Base-by-base conservation (phyloP, 2,113 vertebrate genomes). In the Prietella phreatophila region DNA sequence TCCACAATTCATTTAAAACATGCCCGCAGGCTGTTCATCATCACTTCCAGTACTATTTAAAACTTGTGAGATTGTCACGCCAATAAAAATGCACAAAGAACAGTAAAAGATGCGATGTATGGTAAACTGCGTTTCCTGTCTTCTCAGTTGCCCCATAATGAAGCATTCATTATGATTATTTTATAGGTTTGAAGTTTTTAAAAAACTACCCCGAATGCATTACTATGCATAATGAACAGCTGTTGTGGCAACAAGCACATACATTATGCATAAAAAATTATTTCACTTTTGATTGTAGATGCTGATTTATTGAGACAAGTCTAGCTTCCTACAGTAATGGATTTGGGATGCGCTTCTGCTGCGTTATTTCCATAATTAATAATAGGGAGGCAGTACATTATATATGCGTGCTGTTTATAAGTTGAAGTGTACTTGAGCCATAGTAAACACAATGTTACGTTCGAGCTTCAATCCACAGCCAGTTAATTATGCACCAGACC, bases 251-350 rank as follows among this genome's bases (percentile, higher is more conserved):
- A 98, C 96, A 97, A 94, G 97, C 96, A 95, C 96, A 97, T 98
- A 96, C 95, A 96, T 98, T 97, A 97, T 98, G 96, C 96, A 98
- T 96, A 96, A 96, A 96, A 97, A 98, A 97, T 96, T 95, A 97
- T 97, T 96, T 97, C 96, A 96, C 94, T 97, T 97, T 97, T 99
- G 97, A 97, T 97, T 97, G 96, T 97, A 96, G 96, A 97, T 95
- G 96, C 96, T 97, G 96, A 97, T 97, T 98, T 97, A 97, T 97
- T 97, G 97, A 97, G 96, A 97, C 95, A 97, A 96, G 95, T 96
- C 95, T 95, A 95, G 96, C 95, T 97, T 97, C 96, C 96, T 97
- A 96, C 95, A 96, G 95, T 97, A 98, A 96, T 97, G 96, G 95
- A 97, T 97, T 97, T 97, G 97, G 96, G 96, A 96, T 97, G 95